Evolutionary conservation across 2,797 vertebrate genomes (phyloP).

Genomic region (Gorsachius magnificus): DNA sequence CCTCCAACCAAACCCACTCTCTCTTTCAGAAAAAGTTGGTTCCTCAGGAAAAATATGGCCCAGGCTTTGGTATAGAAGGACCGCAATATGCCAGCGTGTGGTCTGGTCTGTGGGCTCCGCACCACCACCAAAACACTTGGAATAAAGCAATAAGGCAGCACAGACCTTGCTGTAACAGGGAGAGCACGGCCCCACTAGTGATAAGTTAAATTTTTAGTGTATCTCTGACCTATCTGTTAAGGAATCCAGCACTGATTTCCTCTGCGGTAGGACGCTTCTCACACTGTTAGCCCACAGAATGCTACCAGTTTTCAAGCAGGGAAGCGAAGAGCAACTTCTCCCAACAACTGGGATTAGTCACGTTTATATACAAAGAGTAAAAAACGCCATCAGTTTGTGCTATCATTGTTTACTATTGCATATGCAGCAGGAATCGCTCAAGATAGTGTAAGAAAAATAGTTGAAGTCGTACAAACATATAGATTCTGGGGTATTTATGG

Average conservation of each 20-base stretch:
- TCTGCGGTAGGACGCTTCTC: background rate
- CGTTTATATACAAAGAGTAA: slow-evolving; percentile 37
- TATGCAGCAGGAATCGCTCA: slow-evolving; percentile 31
- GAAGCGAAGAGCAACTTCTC: background rate
- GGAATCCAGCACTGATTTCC: background rate
- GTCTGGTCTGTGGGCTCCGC: background rate
- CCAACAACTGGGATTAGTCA: slow-evolving; percentile 19
- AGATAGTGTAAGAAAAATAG: slow-evolving; percentile 45
- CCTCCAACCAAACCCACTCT: background rate
- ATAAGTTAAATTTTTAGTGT: background rate
- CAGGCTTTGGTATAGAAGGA: background rate
- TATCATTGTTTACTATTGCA: slow-evolving; percentile 37
- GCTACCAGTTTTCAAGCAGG: background rate
- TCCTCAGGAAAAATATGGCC: background rate
- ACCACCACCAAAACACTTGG: background rate
- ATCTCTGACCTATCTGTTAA: background rate
- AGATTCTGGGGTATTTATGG: slow-evolving; percentile 39
- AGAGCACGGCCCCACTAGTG: background rate
- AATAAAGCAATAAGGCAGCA: background rate
- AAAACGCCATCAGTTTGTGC: background rate
- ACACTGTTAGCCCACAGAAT: background rate
- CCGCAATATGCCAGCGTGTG: background rate
- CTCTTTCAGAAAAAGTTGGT: background rate
- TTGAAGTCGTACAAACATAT: slow-evolving; percentile 26
- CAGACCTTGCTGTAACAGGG: background rate